Evolutionary conservation across 1,140 invertebrate species (phyloP).

Genomic region (Cheumatopsyche charites): DNA sequence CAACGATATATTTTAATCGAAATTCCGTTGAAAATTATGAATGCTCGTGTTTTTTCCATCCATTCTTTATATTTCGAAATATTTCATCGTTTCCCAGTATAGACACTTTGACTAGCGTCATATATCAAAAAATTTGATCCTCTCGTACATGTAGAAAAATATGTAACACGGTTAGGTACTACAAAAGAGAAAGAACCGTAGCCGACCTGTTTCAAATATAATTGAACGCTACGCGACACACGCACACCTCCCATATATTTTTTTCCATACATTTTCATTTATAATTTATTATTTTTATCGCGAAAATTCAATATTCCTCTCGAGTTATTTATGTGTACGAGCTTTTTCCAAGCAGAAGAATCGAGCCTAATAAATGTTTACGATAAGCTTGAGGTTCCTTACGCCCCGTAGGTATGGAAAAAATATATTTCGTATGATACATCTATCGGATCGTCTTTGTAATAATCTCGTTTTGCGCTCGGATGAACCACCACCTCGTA

Average conservation of each 20-base stretch:
- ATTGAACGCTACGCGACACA: constrained; percentile 38
- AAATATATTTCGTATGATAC: background rate
- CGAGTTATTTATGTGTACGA: constrained; percentile 39
- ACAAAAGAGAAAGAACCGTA: background rate
- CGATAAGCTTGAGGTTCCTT: constrained; percentile 36
- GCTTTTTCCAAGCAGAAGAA: constrained; percentile 33
- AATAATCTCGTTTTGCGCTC: constrained; percentile 44
- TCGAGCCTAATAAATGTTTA: constrained; percentile 44
- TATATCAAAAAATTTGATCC: constrained; percentile 25
- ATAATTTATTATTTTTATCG: constrained; percentile 13
- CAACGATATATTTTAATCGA: too few relatives aligned
- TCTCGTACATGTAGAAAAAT: background rate
- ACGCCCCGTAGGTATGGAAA: background rate
- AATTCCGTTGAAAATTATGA: too few relatives aligned
- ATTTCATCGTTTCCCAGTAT: too few relatives aligned
- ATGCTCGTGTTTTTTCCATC: too few relatives aligned
- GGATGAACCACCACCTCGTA: constrained; percentile 10
- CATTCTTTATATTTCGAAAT: too few relatives aligned
- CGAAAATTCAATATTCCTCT: constrained; percentile 42
- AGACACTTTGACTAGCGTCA: constrained; percentile 5
- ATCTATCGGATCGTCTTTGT: constrained; percentile 36
- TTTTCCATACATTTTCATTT: background rate
- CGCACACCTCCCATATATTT: constrained; percentile 2
- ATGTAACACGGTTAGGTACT: constrained; percentile 12
- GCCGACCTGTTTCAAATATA: constrained; percentile 32